Conservation (phyloP, 2,113 vertebrate species). For the Proteles cristata region DNA sequence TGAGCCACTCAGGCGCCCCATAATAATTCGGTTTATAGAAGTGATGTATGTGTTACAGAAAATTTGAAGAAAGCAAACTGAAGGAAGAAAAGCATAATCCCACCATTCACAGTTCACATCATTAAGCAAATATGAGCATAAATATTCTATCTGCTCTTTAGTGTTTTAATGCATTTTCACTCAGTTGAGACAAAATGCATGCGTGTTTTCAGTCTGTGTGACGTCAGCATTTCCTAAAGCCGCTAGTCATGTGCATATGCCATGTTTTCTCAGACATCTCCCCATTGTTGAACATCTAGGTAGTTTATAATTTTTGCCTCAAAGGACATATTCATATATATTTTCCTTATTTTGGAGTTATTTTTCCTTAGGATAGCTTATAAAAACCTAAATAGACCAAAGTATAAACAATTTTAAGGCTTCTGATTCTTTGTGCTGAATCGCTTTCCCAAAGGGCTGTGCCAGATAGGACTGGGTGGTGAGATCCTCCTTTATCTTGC, state of each 20-base stretch:
- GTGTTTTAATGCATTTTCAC: not conserved
- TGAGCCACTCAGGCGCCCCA: too few species aligned
- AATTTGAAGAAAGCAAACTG: not conserved
- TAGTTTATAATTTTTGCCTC: not conserved
- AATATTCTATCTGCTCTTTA: not conserved
- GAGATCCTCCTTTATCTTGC: too few species aligned
- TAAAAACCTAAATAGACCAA: not conserved
- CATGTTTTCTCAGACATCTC: not conserved
- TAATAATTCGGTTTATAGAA: not conserved
- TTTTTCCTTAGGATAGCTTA: not conserved
- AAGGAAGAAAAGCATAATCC: not conserved
- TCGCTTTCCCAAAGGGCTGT: not conserved
- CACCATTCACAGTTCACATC: too few species aligned
- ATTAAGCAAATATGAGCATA: not conserved
- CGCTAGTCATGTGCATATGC: too few species aligned
- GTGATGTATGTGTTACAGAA: not conserved
- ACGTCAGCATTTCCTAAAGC: not conserved
- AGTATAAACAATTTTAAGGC: not conserved
- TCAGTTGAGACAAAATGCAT: not conserved
- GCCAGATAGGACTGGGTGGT: accelerated
- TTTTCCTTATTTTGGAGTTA: not conserved
- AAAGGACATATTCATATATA: not conserved
- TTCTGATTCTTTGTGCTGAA: not conserved
- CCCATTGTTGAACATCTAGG: not conserved
- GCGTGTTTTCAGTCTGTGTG: not conserved